A percentile compares a stretch with the other conserved stretches of the same genome.
Conservation (phyloP, 2,113 vertebrate species). For the Plotosus lineatus region DNA sequence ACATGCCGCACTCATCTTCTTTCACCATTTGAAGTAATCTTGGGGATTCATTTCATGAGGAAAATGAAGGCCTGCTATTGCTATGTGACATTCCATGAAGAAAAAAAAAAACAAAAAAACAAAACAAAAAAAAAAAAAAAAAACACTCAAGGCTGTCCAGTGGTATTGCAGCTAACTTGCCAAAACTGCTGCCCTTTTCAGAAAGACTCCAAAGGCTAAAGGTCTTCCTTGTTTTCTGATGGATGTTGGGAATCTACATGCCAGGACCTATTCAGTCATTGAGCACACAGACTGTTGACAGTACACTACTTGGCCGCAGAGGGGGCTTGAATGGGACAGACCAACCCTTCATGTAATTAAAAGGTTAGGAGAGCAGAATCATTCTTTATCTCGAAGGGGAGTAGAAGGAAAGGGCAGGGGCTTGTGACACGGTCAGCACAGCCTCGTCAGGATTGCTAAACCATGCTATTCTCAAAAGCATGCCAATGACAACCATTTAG, state of each 20-base stretch:
- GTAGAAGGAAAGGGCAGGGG: slow-evolving; percentile 44
- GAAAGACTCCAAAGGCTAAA: slow-evolving; percentile 29
- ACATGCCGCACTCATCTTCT: slow-evolving; percentile 15
- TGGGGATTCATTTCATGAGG: slow-evolving; percentile 30
- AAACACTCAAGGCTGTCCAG: slow-evolving; percentile 29
- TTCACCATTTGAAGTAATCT: slow-evolving; percentile 32
- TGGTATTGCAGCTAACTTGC: slow-evolving; percentile 25
- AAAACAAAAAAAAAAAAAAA: no score
- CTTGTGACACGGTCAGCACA: slow-evolving; percentile 23
- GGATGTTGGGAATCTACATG: slow-evolving; percentile 14
- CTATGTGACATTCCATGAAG: slow-evolving; percentile 41
- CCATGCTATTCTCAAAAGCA: slow-evolving; percentile 31
- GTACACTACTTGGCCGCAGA: slow-evolving; percentile 4
- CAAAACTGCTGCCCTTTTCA: slow-evolving; percentile 38
- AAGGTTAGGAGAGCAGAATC: slow-evolving; percentile 50
- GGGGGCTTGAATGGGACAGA: slow-evolving; percentile 25
- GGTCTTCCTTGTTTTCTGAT: slow-evolving; percentile 24
- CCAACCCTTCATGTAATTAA: slow-evolving; percentile 54
- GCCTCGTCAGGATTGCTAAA: slow-evolving; percentile 30
- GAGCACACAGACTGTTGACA: slow-evolving; percentile 19
- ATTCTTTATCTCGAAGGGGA: slow-evolving; percentile 51
- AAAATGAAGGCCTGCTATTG: slow-evolving; percentile 18
- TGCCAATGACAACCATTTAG: slow-evolving; percentile 36
- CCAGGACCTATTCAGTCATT: slow-evolving; percentile 35
- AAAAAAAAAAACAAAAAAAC: no score